Conservation (phyloP, 2,888 invertebrate genomes). For the Lymantria dispar region DNA sequence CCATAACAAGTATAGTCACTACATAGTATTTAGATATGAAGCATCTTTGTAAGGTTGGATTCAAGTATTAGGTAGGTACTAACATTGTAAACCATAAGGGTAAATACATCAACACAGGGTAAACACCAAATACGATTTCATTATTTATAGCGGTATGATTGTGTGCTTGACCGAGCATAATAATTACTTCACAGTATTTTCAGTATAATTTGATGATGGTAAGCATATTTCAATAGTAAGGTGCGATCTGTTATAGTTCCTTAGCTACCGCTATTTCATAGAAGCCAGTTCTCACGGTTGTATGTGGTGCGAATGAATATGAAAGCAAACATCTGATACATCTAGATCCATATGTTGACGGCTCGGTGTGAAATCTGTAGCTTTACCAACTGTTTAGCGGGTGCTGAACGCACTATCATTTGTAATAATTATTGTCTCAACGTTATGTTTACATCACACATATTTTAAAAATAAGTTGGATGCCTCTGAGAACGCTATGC, state of each 20-base stretch:
- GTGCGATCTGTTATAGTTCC: constrained; percentile 69
- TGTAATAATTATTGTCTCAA: constrained; percentile 81
- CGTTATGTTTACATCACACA: constrained; percentile 73
- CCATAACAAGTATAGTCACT: no score
- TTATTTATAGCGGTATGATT: constrained; percentile 44
- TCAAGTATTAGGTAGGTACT: not conserved
- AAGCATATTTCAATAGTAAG: constrained; percentile 50
- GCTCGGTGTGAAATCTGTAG: constrained; percentile 81
- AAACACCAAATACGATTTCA: constrained; percentile 39
- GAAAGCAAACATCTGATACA: constrained; percentile 77
- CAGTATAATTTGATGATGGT: constrained; percentile 56
- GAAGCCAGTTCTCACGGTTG: constrained; percentile 74
- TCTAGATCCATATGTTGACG: constrained; percentile 82
- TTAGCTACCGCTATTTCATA: constrained; percentile 66
- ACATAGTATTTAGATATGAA: no score
- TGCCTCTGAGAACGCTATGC: constrained; percentile 42
- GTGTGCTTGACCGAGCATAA: constrained; percentile 48
- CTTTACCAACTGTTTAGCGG: constrained; percentile 81
- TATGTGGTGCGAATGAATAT: constrained; percentile 78
- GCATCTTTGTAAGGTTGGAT: no score
- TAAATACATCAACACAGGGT: constrained; percentile 22
- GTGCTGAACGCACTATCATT: constrained; percentile 75
- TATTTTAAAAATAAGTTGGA: constrained; percentile 59
- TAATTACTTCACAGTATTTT: constrained; percentile 66
- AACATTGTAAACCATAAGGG: constrained; percentile 28